Evolutionary conservation across 2,888 invertebrate genomes (phyloP), one percentile per base, ranked within the genome.

Genomic region (Ectemnius lituratus): DNA sequence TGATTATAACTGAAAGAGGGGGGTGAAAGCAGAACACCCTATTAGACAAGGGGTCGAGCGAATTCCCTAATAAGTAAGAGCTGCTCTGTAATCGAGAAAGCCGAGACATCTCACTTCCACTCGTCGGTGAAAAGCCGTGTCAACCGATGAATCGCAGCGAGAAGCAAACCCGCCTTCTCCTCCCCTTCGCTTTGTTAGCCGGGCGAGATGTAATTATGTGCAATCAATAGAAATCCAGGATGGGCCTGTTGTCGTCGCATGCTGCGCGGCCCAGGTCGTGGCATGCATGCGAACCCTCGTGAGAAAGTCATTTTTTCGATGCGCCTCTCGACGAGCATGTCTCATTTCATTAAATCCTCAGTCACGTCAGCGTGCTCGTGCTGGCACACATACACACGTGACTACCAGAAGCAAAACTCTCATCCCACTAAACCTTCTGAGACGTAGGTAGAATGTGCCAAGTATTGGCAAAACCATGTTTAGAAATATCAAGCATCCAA

Each of bases 301-400:
- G 88, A 87, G 88, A 88, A 88, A 87, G 86, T 86, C 76, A 71
- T 79, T 87, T 86, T 87, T 86, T 84, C 83, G 84, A 84, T 79
- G 80, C 81, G 77, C 76, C 81, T 81, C 75, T 79, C 79, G 80
- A 64, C 79, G 80, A 64, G 76, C 82, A 79, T 78, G 78, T 80
- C 80, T 77, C 77, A 78, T 81, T 82, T 87, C 86, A 87, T 88
- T 87, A 85, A 86, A 85, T 85, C 80, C 81, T 85, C 84, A 84
- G 86, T 88, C 88, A 87, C 88, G 88, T 88, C 81, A 83, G 70
- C 75, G 8, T 37, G 37, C 37, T 37, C 37, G 37, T 37, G 37
- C 37, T 11, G 37, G 37, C 37, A 37, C 37, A 37, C 37, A 11
- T 37, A 37, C 37, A 37, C 37, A 37, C 37, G 79, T 66, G 76